phyloP scores from a whole-genome alignment of 2,888 invertebrate genomes.

The Periphyllus acericola region DNA sequence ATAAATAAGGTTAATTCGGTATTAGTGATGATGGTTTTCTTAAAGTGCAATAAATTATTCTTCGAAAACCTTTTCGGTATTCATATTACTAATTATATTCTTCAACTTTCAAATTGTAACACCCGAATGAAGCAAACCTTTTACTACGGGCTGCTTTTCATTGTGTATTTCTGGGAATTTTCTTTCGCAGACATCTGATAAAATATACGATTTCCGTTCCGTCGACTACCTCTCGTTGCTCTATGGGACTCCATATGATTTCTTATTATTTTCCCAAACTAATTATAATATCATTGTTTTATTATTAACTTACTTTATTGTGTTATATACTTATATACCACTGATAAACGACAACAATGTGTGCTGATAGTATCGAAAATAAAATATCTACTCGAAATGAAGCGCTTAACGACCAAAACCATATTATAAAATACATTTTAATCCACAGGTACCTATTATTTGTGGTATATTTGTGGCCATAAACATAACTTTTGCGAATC shows the following conservation, averaged over 20 bases:
- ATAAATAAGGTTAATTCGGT: neutral
- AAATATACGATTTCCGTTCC: neutral
- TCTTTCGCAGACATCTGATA: neutral
- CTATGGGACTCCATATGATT: neutral
- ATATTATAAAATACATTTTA: too few relatives aligned
- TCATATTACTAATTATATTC: neutral
- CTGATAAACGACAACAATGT: neutral
- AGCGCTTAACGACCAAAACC: too few relatives aligned
- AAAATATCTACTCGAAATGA: too few relatives aligned
- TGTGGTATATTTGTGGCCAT: too few relatives aligned
- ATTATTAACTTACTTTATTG: neutral
- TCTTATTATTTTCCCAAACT: constrained; percentile 2
- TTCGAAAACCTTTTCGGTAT: neutral
- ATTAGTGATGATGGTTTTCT: neutral
- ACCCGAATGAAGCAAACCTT: neutral
- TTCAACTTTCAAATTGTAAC: neutral
- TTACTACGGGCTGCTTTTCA: neutral
- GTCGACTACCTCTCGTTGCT: neutral
- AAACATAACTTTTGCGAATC: too few relatives aligned
- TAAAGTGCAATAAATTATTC: neutral
- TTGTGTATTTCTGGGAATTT: neutral
- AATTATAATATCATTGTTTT: too few relatives aligned
- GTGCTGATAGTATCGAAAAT: too few relatives aligned
- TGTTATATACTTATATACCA: neutral
- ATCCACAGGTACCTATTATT: too few relatives aligned